A percentile compares a stretch with the other conserved stretches of the same genome.
Conservation (phyloP, 2,113 vertebrate genomes). For the Grus americana region DNA sequence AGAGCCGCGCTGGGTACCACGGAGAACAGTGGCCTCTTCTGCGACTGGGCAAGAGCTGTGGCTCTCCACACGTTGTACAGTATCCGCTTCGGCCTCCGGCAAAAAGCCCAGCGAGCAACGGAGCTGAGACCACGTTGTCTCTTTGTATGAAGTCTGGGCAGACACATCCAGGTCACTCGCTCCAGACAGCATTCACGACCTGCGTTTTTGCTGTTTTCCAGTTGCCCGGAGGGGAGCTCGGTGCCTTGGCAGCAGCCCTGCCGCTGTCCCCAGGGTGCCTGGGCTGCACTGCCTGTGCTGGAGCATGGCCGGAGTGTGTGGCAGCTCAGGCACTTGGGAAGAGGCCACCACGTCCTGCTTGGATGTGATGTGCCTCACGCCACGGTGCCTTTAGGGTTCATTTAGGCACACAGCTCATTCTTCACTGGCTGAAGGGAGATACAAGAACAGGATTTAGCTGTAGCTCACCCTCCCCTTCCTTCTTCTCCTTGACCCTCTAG, state of each 20-base stretch:
- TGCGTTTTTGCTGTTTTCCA: background rate
- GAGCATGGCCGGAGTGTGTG: slow-evolving; percentile 7
- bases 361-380: background rate
- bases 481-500: background rate
- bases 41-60: background rate
- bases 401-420: background rate
- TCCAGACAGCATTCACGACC: slow-evolving; percentile 48
- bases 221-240: background rate
- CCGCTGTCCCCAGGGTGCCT: background rate
- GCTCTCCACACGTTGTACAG: background rate
- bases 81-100: background rate
- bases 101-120: background rate
- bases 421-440: background rate
- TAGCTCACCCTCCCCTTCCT: background rate
- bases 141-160: slow-evolving; percentile 40
- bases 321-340: slow-evolving; percentile 42
- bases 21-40: slow-evolving; percentile 15
- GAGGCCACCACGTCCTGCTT: background rate
- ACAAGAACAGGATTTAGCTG: background rate
- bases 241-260: slow-evolving; percentile 20
- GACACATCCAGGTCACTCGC: slow-evolving; percentile 30
- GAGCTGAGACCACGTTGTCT: background rate
- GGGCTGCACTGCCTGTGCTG: background rate
- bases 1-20: background rate
- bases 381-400: background rate